phyloP scores from a whole-genome alignment of 2,797 vertebrate genomes.

The Pachyuromys duprasi region DNA sequence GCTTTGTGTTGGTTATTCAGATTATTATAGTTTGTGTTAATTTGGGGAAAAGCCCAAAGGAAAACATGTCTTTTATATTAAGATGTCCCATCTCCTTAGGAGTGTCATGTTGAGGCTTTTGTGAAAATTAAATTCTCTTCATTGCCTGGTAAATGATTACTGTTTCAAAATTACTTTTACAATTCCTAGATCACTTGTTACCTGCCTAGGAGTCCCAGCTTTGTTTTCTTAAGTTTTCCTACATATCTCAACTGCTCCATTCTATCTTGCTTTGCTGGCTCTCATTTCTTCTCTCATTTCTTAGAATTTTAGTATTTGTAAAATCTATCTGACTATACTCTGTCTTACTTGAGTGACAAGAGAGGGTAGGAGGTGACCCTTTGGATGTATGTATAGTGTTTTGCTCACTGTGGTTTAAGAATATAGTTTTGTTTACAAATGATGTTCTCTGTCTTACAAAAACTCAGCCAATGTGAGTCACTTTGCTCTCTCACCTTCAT shows the following conservation, averaged over 20 bases:
- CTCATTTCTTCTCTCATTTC: conserved; percentile 55
- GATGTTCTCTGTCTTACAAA: conserved; percentile 71
- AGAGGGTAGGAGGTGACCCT: conserved; percentile 54
- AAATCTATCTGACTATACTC: conserved; percentile 37
- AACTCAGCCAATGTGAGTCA: conserved; percentile 76
- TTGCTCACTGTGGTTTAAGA: conserved; percentile 91
- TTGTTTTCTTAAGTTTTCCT: conserved; percentile 29
- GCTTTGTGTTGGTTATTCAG: conserved; percentile 50
- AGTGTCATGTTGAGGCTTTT: conserved; percentile 49
- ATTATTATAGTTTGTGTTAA: conserved; percentile 52
- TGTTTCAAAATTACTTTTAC: conserved; percentile 62
- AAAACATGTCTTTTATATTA: conserved; percentile 30
- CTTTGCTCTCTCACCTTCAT: conserved; percentile 83
- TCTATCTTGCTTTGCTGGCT: conserved; percentile 49
- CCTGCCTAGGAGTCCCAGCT: conserved; percentile 1
- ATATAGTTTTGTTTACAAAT: conserved; percentile 76
- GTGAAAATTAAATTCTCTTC: conserved; percentile 66
- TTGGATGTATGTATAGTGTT: conserved; percentile 72
- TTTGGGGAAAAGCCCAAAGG: neutral
- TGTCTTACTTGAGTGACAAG: conserved; percentile 46
- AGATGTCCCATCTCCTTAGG: conserved; percentile 46
- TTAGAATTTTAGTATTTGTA: conserved; percentile 50
- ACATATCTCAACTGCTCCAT: neutral
- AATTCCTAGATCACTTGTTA: conserved; percentile 45
- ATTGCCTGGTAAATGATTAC: conserved; percentile 47